phyloP scores from a whole-genome alignment of 1,140 invertebrate genomes.

The Papilio glaucus region DNA sequence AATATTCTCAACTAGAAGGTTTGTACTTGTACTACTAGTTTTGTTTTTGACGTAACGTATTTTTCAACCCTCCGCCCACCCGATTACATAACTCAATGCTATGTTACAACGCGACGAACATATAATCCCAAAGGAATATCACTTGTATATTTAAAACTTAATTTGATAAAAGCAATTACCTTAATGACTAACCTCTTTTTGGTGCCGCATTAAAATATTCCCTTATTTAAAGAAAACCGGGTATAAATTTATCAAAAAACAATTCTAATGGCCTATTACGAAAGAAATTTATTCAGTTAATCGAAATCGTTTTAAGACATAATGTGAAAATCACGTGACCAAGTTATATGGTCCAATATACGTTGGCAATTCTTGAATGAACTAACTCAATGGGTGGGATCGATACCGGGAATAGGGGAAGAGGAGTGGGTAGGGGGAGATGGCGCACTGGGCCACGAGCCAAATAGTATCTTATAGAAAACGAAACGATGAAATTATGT shows the following conservation, averaged over 20 bases:
- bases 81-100: neutral
- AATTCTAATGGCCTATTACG: neutral
- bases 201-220: neutral
- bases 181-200: neutral
- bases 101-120: neutral
- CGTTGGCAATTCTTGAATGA: conserved; percentile 20
- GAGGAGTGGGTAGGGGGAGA: neutral
- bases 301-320: neutral
- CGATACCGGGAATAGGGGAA: conserved; percentile 1
- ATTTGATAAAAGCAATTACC: neutral
- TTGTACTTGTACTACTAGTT: neutral
- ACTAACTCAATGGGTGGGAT: conserved; percentile 28
- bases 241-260: too few relatives aligned
- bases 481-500: neutral
- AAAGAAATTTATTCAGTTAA: neutral
- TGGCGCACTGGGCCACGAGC: conserved; percentile 18
- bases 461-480: conserved; percentile 25
- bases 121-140: neutral
- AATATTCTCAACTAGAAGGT: neutral
- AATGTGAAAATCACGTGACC: conserved; percentile 18
- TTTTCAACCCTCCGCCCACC: neutral
- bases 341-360: conserved; percentile 12
- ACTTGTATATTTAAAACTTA: neutral
- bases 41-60: neutral
- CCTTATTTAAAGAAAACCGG: too few relatives aligned